Percentiles rank a stretch among this genome's conserved stretches.
phyloP scores from a whole-genome alignment of 2,113 vertebrate genomes.

The Oreotrochilus melanogaster region DNA sequence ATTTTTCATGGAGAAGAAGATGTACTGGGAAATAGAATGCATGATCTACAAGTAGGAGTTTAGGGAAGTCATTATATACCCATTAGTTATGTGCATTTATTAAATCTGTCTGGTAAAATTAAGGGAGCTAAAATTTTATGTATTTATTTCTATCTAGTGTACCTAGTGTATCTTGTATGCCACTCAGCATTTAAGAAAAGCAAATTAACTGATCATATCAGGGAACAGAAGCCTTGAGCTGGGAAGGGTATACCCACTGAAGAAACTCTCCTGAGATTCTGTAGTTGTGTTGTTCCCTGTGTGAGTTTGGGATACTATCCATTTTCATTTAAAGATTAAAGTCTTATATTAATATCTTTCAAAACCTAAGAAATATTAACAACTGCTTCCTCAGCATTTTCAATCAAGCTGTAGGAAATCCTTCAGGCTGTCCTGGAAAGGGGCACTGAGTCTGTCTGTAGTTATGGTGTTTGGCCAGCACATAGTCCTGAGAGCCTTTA shows the following conservation, averaged over 20 bases:
- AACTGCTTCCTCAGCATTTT: slow-evolving; percentile 8
- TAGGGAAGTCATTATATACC: slow-evolving; percentile 67
- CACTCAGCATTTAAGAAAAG: slow-evolving; percentile 9
- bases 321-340: slow-evolving; percentile 24
- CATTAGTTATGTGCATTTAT: slow-evolving; percentile 78
- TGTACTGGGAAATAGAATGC: slow-evolving; percentile 58
- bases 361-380: neutral
- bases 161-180: neutral
- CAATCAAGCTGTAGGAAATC: neutral
- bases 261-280: neutral
- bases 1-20: slow-evolving; percentile 53
- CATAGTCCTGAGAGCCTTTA: neutral
- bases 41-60: slow-evolving; percentile 63
- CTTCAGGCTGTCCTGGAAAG: neutral
- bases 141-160: slow-evolving; percentile 55
- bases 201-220: neutral
- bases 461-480: neutral
- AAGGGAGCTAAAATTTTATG: slow-evolving; percentile 48
- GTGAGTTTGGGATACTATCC: neutral
- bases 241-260: neutral
- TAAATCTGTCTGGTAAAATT: slow-evolving; percentile 67
- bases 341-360: neutral
- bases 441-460: neutral
- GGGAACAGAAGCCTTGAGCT: neutral
- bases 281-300: neutral